Conservation (phyloP, 1,140 invertebrate genomes). For the Bombus turneri region DNA sequence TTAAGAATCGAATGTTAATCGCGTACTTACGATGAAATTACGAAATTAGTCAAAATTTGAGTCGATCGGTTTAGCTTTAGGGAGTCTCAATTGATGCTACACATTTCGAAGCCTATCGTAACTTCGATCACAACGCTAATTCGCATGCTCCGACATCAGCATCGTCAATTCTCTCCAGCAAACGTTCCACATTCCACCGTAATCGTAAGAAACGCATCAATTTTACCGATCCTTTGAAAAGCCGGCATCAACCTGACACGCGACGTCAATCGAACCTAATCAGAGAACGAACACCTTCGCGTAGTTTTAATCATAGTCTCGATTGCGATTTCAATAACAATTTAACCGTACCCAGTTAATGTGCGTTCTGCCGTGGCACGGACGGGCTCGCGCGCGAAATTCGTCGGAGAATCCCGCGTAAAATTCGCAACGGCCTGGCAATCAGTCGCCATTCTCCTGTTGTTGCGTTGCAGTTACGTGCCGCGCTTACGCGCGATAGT, state of each 20-base stretch:
- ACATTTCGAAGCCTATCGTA: not conserved
- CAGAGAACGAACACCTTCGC: not conserved
- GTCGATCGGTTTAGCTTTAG: no score
- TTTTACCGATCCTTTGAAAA: not conserved
- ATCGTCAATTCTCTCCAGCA: not conserved
- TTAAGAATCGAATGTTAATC: no score
- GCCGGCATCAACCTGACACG: no score
- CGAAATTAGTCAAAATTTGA: no score
- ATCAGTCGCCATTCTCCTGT: constrained; percentile 71
- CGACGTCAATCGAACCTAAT: constrained; percentile 6
- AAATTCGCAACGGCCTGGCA: constrained; percentile 68
- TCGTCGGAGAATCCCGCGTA: constrained; percentile 63
- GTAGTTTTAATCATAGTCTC: constrained; percentile 8
- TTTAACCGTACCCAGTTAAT: constrained; percentile 6
- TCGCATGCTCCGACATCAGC: not conserved
- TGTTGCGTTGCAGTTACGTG: constrained; percentile 70
- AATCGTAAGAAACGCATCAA: not conserved
- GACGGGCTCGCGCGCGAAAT: constrained; percentile 31
- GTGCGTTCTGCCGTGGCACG: not conserved
- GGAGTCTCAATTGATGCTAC: no score
- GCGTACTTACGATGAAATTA: no score
- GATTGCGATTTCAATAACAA: constrained; percentile 32
- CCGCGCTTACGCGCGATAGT: constrained; percentile 71
- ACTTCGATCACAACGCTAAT: not conserved
- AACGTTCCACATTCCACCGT: not conserved